Percentiles rank a stretch among this genome's conserved stretches.
Evolutionary conservation across 1,140 invertebrate species (phyloP).

Genomic region (Lordiphosa mommai): DNA sequence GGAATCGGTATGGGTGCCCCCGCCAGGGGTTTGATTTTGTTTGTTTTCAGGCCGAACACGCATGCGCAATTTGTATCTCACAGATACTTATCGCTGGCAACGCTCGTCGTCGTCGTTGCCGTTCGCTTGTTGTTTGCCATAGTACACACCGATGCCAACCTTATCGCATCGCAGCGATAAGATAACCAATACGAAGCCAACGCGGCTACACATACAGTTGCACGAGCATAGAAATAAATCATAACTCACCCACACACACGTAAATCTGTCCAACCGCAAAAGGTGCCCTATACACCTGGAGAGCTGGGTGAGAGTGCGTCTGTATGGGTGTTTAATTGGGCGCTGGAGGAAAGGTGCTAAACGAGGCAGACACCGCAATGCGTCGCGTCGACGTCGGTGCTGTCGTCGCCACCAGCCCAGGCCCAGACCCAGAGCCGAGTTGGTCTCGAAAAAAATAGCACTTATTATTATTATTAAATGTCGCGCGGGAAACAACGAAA

Average conservation of each 20-base stretch:
- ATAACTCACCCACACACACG: constrained; percentile 62
- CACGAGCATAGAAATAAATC: constrained; percentile 66
- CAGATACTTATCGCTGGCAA: constrained; percentile 66
- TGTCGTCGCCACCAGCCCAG: constrained; percentile 29
- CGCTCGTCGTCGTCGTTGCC: constrained; percentile 8
- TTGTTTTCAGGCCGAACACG: constrained; percentile 40
- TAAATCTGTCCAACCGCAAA: constrained; percentile 50
- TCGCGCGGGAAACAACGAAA: constrained; percentile 48
- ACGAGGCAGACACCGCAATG: constrained; percentile 56
- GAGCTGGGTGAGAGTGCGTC: constrained; percentile 7
- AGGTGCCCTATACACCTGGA: constrained; percentile 36
- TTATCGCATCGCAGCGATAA: constrained; percentile 61
- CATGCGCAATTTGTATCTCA: constrained; percentile 77
- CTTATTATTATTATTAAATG: constrained; percentile 55
- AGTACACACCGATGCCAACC: constrained; percentile 2
- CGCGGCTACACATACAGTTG: not conserved
- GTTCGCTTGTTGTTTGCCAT: constrained; percentile 32
- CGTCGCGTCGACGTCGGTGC: constrained; percentile 51
- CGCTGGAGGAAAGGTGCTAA: constrained; percentile 60
- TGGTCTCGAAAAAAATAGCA: constrained; percentile 49
- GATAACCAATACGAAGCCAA: constrained; percentile 57
- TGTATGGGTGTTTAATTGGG: constrained; percentile 70
- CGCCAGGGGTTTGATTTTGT: constrained; percentile 3
- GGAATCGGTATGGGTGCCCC: not conserved
- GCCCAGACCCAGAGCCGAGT: constrained; percentile 19